Base-by-base conservation (phyloP, 2,797 vertebrate species). In the Thamnophis elegans region DNA sequence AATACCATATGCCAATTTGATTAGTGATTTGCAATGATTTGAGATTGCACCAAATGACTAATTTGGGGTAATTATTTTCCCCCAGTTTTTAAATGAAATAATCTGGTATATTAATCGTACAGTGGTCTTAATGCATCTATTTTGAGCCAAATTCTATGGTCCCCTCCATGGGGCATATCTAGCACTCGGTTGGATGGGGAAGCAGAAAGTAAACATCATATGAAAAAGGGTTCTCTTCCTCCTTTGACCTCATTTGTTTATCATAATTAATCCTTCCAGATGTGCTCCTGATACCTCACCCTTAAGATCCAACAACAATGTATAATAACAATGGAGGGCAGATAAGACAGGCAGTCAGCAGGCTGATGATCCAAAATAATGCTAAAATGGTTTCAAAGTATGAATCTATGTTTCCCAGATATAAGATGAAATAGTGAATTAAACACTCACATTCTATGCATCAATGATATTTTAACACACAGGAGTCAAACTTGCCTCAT, bases 371-470 rank as follows among this genome's bases (percentile, higher is more conserved):
- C 8, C 56, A 12, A 26, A 3, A 51, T 91, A 78, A 78, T 12
- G 36, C 22, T 47, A 82, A 11, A 82, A 65, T 51, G 22, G 12
- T 36, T 87, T 56, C 16, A 53, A 92, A 86, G 59, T 0, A 0
- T 14, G 91, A 94, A 73, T 1, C 42, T 89, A 54, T 60, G 94
- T 58, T 1, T 11, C 1, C 56, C 10, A 16, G 94, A 54, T 18
- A 58, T 54, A 54, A 86, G 51, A 87, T 92, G 11, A 53, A 89
- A 94, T 82, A 18, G 20, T 78, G 36, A 78, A 62, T 60, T 87
- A 78, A 87, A 56, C 55, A 92, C 14, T 14, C 85, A 88, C 85
- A 51, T n/a, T 92, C 42, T 78, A 65, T 91, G 85, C 59, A 88
- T 85, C 14, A 93, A 26, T 28, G 28, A 91, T 89, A 65, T 93